phyloP scores from a whole-genome alignment of 2,888 invertebrate genomes.

The Drosophila rellima region DNA sequence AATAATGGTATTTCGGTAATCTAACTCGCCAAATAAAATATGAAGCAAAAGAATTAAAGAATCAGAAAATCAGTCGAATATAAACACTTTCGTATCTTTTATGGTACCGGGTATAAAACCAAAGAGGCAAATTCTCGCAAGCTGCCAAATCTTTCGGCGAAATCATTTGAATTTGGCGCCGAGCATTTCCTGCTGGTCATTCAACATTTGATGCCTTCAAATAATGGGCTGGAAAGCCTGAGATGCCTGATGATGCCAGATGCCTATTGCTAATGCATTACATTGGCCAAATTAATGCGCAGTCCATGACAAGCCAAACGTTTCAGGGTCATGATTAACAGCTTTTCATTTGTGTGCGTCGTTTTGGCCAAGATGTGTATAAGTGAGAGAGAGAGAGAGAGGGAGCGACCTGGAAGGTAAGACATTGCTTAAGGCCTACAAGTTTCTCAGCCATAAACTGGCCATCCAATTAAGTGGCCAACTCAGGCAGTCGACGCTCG shows the following conservation, averaged over 20 bases:
- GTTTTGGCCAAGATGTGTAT: slow-evolving; percentile 15
- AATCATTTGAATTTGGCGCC: slow-evolving; percentile 61
- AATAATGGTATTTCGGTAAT: too few species aligned
- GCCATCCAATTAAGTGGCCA: slow-evolving; percentile 56
- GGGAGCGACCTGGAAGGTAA: slow-evolving; percentile 31
- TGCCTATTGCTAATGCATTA: slow-evolving; percentile 60
- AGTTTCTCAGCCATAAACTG: slow-evolving; percentile 38
- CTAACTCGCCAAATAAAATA: too few species aligned
- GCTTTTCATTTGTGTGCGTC: slow-evolving; percentile 52
- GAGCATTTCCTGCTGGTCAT: slow-evolving; percentile 71
- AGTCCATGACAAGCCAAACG: slow-evolving; percentile 64
- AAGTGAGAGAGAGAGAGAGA: background rate
- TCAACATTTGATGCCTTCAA: slow-evolving; percentile 32
- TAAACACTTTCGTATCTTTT: too few species aligned
- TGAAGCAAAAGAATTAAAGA: too few species aligned
- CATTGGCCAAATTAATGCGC: slow-evolving; percentile 65
- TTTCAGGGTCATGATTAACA: slow-evolving; percentile 70
- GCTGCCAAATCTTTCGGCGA: slow-evolving; percentile 53
- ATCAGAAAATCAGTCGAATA: background rate
- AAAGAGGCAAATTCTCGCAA: slow-evolving; percentile 32
- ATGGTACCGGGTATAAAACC: slow-evolving; percentile 6
- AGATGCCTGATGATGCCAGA: slow-evolving; percentile 18
- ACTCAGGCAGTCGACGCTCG: slow-evolving; percentile 7
- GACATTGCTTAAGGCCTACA: slow-evolving; percentile 20
- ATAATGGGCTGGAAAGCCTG: slow-evolving; percentile 9